Base-by-base conservation (phyloP, 1,140 invertebrate species). In the Aphaenogaster ashmeadi region DNA sequence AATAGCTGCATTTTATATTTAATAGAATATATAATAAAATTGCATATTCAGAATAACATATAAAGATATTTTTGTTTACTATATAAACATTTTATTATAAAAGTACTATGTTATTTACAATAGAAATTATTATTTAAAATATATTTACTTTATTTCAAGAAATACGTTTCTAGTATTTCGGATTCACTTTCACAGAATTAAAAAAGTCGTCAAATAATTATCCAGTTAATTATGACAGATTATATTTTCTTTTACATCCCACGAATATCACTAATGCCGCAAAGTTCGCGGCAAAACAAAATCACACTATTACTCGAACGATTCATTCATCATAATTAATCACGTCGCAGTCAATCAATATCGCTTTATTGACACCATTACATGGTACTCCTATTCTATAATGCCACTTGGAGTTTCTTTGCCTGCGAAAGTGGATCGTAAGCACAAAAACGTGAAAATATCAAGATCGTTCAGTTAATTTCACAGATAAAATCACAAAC, bases 281-380 rank as follows among this genome's bases (percentile, higher is more conserved):
- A 27, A 47, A 79, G 7, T 64, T 4, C 27, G 18, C n/a, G 9
- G n/a, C 18, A 15, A 50, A 79, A 79, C 21, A 18, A 27, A 66
- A 50, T 78, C 1, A 33, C n/a, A 47, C n/a, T 78, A 44, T 62
- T 64, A 33, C 27, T 67, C 44, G 13, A 9, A 4, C 38, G 44
- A 41, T 60, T 80, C 44, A 86, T 89, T 75, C 44, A 52, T 89
- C 74, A 80, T 80, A 89, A 89, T 89, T 89, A 89, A 89, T 89
- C 88, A 75, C 21, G 44, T 52, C 21, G 41, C 67, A 75, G 74
- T 74, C 58, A 60, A 38, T 9, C 74, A 5, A 41, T 86, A 60
- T 89, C 60, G 52, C 52, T 89, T 89, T 89, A 89, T 89, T 67
- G 88, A 38, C 47, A 54, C 15, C 15, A 6, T 89, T 86, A 86